Evolutionary conservation across 1,140 invertebrate genomes (phyloP), one percentile per base, ranked within the genome.

Genomic region (Macrocentrus cingulum): DNA sequence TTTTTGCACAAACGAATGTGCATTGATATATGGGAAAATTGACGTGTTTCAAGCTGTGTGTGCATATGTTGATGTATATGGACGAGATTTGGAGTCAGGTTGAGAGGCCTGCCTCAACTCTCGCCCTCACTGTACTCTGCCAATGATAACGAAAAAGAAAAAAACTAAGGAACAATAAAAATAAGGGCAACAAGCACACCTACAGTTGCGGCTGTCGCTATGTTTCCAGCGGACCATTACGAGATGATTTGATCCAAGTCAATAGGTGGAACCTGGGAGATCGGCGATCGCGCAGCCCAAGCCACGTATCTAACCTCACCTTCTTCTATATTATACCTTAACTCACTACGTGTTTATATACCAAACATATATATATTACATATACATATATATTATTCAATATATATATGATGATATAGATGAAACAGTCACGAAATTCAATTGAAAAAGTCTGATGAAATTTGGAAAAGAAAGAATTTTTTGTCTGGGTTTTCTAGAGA

Each of bases 301-400:
- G 77, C 77, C 78, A 80, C 78, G 78, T 80, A 80, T 79, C 78
- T 79, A 79, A 78, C 72, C 74, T 79, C 75, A 79, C 76, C 77
- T 80, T 75, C 75, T 79, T 74, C 55, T 78, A 76, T 79, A 78
- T 79, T 78, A 75, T 78, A 77, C 72, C 51, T 54, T 60, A 39
- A 60, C 15, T 60, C 58, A 55, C 70, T 73, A 75, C 70, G 74
- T 76, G 75, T 72, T 67, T 71, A 76, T 67, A 71, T 32, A 19
- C 25, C 68, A 74, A 67, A 69, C 65, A 70, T 65, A 66, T 62
- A 66, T 68, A 68, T 61, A 63, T 41, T 49, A 63, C 51, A 56
- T 29, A 59, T 60, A 60, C 45, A 65, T 55, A 34, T 46, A 55
- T 48, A 46, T 52, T 37, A 48, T 50, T 52, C 58, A n/a, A 56